Percentiles rank a stretch among this genome's conserved stretches.
Conservation (phyloP, 2,888 invertebrate genomes). For the Physocephala rufipes region DNA sequence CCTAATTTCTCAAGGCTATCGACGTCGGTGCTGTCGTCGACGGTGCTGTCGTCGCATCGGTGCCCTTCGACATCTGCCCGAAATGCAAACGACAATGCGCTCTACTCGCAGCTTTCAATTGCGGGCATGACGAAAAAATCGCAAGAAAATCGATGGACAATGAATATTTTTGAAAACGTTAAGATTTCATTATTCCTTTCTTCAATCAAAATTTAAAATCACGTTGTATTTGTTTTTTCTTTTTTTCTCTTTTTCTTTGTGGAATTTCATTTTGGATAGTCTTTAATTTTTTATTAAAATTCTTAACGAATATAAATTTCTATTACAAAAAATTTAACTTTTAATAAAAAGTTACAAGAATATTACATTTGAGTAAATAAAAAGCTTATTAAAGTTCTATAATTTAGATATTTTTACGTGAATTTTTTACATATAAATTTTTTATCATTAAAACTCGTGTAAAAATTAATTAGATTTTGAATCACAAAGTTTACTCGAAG, state of each 20-base stretch:
- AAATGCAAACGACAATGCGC: not conserved
- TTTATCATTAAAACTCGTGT: too few relatives aligned
- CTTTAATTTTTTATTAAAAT: conserved; percentile 6
- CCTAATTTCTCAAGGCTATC: conserved; percentile 6
- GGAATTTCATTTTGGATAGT: not conserved
- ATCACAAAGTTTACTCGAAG: too few relatives aligned
- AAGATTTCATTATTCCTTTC: not conserved
- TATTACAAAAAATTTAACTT: too few relatives aligned
- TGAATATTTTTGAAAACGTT: not conserved
- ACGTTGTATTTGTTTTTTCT: not conserved
- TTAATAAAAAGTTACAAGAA: too few relatives aligned
- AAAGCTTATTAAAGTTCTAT: too few relatives aligned
- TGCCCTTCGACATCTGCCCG: not conserved
- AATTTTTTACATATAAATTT: too few relatives aligned
- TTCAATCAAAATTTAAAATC: not conserved
- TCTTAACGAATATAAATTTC: too few relatives aligned
- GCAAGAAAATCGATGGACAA: conserved; percentile 13
- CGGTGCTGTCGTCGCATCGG: not conserved
- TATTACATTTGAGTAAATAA: too few relatives aligned
- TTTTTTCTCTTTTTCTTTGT: not conserved
- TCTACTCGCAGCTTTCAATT: not conserved
- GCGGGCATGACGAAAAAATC: not conserved
- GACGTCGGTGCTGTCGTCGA: not conserved
- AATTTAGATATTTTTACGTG: too few relatives aligned
- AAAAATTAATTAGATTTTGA: too few relatives aligned